These are phyloP conservation scores for Hemiscyllium ocellatum DNA, from an alignment of 2,113 vertebrate genomes.

Conservation along the genomic window DNA sequence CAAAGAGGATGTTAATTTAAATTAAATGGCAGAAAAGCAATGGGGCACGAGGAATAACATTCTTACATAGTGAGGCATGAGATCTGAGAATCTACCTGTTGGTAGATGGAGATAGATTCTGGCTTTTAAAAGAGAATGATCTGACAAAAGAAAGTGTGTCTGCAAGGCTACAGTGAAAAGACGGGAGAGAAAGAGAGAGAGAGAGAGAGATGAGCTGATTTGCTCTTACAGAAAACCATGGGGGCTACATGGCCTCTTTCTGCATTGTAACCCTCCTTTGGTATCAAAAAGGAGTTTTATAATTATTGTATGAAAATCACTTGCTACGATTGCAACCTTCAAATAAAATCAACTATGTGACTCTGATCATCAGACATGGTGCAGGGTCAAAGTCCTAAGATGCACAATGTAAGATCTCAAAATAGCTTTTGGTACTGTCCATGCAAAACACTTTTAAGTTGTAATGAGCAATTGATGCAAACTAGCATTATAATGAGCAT, in stretches of 20 bases:
- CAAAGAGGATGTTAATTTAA: not conserved
- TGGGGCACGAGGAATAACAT: not conserved
- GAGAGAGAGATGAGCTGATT: not conserved
- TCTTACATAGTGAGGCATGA: not conserved
- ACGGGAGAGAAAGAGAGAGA: not conserved
- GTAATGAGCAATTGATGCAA: not conserved
- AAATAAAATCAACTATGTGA: not conserved
- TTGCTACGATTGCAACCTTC: not conserved
- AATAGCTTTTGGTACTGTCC: not conserved
- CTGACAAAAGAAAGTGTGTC: too few species aligned
- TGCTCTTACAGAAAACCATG: not conserved
- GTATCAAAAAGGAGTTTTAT: not conserved
- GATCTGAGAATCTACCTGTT: not conserved
- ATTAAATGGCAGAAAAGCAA: not conserved
- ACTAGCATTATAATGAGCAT: not conserved
- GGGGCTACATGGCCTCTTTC: not conserved
- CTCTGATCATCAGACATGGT: too few species aligned
- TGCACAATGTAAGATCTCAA: not conserved
- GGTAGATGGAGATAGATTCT: not conserved
- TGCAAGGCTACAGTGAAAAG: not conserved
- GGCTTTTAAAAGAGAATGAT: not conserved
- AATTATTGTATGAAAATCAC: too few species aligned
- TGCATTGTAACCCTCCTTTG: not conserved
- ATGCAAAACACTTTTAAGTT: not conserved
- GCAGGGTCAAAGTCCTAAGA: too few species aligned